phyloP scores from a whole-genome alignment of 2,888 invertebrate species.

The Sthenelais limicola region DNA sequence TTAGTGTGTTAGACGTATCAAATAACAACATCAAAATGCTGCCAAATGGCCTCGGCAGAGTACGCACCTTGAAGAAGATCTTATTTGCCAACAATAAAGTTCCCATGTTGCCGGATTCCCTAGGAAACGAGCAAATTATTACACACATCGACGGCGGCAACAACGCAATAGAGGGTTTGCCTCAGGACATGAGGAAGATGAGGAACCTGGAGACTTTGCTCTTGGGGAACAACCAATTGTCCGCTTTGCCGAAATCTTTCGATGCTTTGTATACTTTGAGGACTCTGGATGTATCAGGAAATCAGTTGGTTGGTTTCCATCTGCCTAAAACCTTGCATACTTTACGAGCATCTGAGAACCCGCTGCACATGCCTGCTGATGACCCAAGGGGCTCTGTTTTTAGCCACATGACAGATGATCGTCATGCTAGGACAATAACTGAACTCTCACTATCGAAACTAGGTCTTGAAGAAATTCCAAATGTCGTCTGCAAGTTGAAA shows the following conservation, averaged over 20 bases:
- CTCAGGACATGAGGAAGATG: constrained; percentile 61
- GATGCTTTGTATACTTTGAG: constrained; percentile 61
- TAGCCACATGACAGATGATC: constrained; percentile 65
- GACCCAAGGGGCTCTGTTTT: constrained; percentile 54
- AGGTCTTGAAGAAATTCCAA: constrained; percentile 64
- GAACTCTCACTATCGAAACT: constrained; percentile 62
- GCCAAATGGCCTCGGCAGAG: constrained; percentile 61
- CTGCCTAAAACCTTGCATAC: constrained; percentile 64
- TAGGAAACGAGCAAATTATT: constrained; percentile 58
- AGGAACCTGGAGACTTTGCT: constrained; percentile 60
- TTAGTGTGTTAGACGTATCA: constrained; percentile 63
- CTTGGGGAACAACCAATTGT: constrained; percentile 60
- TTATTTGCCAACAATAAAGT: constrained; percentile 63
- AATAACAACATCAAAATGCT: constrained; percentile 64
- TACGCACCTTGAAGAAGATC: constrained; percentile 62
- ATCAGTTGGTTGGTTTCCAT: constrained; percentile 60
- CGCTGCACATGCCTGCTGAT: constrained; percentile 51
- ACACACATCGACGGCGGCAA: constrained; percentile 59
- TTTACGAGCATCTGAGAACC: constrained; percentile 62
- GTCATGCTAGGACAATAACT: constrained; percentile 62
- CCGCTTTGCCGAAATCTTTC: constrained; percentile 61
- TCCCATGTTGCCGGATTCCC: constrained; percentile 58
- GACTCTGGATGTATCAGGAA: constrained; percentile 61
- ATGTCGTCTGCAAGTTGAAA: constrained; percentile 62
- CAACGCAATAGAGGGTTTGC: constrained; percentile 61